Percentiles rank a stretch among this genome's conserved stretches.
These are phyloP conservation scores for Drosophila subpulchrella DNA, from an alignment of 1,140 invertebrate species.

Conservation along the genomic window DNA sequence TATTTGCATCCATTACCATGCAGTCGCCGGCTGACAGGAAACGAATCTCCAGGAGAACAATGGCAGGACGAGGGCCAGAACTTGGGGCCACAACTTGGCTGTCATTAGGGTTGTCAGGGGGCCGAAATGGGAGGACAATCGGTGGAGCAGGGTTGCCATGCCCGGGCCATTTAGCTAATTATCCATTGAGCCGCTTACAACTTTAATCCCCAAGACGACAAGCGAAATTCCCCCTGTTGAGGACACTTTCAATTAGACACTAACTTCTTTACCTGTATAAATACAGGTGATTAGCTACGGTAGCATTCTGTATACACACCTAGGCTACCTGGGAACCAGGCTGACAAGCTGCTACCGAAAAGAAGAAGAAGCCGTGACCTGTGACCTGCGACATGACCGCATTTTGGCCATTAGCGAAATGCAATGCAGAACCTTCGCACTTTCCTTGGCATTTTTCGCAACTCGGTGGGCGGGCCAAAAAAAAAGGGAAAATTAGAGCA, in stretches of 20 bases:
- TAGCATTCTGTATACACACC: too few species aligned
- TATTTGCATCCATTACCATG: constrained; percentile 30
- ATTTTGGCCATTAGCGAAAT: constrained; percentile 43
- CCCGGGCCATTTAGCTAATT: constrained; percentile 62
- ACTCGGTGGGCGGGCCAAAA: neutral
- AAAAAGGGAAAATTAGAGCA: constrained; percentile 21
- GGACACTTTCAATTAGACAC: constrained; percentile 41
- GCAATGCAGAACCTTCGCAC: constrained; percentile 16
- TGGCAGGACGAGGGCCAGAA: constrained; percentile 1
- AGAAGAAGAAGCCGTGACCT: neutral
- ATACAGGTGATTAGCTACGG: constrained; percentile 16
- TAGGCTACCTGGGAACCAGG: constrained; percentile 8
- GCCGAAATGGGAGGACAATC: neutral
- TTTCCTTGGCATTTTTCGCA: constrained; percentile 6
- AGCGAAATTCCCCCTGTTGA: constrained; percentile 26
- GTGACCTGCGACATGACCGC: constrained; percentile 22
- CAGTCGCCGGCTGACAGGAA: neutral
- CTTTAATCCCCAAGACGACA: constrained; percentile 57
- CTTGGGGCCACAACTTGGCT: constrained; percentile 5
- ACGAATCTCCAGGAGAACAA: constrained; percentile 4
- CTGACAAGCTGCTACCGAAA: constrained; percentile 21
- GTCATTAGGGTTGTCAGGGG: constrained; percentile 5
- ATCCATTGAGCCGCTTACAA: constrained; percentile 67
- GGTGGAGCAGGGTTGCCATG: constrained; percentile 4
- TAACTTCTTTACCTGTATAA: constrained; percentile 1